Evolutionary conservation across 1,140 invertebrate species (phyloP), one percentile per base, ranked within the genome.

Genomic region (Lepidotrigona ventralis): DNA sequence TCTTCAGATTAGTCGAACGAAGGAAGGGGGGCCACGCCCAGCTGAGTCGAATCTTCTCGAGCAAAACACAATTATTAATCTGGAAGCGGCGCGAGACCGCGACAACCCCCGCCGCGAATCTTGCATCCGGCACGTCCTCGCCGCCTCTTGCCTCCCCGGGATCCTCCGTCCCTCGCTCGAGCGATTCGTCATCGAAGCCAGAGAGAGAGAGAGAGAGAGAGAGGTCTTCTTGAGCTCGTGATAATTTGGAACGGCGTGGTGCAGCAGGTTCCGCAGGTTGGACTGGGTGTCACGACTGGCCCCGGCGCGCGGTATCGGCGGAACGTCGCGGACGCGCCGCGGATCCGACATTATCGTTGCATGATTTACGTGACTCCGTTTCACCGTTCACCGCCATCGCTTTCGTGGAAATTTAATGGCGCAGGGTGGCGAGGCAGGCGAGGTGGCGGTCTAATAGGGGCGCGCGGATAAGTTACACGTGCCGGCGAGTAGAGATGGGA

Each of bases 331-430:
- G 90, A 93, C 92, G 89, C 91, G 91, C 21, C 70, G 46, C 39
- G 91, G 90, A 92, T 92, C 91, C 92, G 91, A 92, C 91, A 92
- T 93, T 93, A 93, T 93, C 91, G 91, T 91, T 81, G 85, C 82
- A 86, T 93, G 93, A 93, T 93, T 93, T 93, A 93, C 90, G 86
- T 90, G 76, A 89, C 88, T 93, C 90, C 92, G 91, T 92, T 92
- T 92, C 90, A 91, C 88, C 90, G 86, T 91, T 92, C 90, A 89
- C 91, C 92, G 29, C n/a, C n/a, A 91, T 90, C 91, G 90, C 88
- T 92, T 93, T 92, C 89, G 85, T 74, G 87, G 82, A 91, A 92
- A 93, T 93, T 93, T 93, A 93, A 92, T 91, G 90, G 88, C 8
- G 39, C 39, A 46, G 39, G 39, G 39, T 78, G 86, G 79, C 82